Base-by-base conservation (phyloP, 2,888 invertebrate species). In the Entomobrya multifasciata region DNA sequence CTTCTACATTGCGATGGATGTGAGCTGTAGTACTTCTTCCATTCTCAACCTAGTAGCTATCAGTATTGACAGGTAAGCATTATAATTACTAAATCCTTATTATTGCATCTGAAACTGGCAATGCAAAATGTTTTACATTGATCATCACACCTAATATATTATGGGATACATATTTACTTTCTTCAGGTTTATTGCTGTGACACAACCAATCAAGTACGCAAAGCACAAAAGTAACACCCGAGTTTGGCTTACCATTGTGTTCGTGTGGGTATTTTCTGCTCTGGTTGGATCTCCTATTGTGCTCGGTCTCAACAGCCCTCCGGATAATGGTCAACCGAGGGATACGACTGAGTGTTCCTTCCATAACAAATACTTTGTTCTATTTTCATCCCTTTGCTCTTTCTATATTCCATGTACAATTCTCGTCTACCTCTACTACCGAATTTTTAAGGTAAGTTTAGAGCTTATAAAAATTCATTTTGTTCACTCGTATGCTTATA, bases 361-460 rank as follows among this genome's bases (percentile, higher is more conserved):
- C 94, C 98, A 98, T 94, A 99, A 98, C 93, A 96, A 98, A 91
- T 97, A 98, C 94, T 99, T 99, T 93, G 97, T 99, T 92, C 96
- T 99, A 92, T 98, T 97, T 94, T 99, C 99, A 15, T 99, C 99
- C 80, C 94, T 99, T 91, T 97, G 97, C 90, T 99, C 99, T 92
- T 99, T 99, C 95, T 99, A 98, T 93, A 98, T 99, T 92, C 99
- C 99, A 49, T 97, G 99, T 93, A 96, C 98, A 92, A 97, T 99
- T 92, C 99, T 99, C 98, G 97, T 99, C 93, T 97, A 97, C 93
- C 95, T 99, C 86, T 99, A 99, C 93, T 98, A 97, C 94, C 96
- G 95, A 93, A 99, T 99, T 93, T 99, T 99, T 94, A 96, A 96
- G 95, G 98, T 98, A 91, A 94, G 36, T 8, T 36, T n/a, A n/a